Percentiles rank a stretch among this genome's conserved stretches.
Evolutionary conservation across 2,113 vertebrate genomes (phyloP).

Genomic region (Pteronura brasiliensis): DNA sequence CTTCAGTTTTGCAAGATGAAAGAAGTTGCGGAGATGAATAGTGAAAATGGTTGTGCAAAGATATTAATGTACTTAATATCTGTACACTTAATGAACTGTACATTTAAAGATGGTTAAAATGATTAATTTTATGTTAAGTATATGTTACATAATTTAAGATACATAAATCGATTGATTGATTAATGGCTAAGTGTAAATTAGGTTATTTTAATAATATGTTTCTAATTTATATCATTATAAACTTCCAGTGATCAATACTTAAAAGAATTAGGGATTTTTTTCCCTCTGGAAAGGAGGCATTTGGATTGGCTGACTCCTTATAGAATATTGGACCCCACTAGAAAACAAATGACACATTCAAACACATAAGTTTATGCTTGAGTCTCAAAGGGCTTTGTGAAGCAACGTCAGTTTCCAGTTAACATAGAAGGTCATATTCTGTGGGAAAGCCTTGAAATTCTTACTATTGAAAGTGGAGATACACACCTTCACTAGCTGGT

Average conservation of each 20-base stretch:
- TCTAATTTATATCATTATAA: background rate
- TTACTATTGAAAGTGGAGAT: background rate
- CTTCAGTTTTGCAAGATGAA: background rate
- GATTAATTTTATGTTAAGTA: background rate
- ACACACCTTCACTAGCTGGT: background rate
- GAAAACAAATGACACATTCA: background rate
- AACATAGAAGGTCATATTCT: background rate
- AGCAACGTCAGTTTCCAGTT: background rate
- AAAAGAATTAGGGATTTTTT: background rate
- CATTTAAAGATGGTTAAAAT: background rate
- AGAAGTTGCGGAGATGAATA: background rate
- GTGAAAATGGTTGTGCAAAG: background rate
- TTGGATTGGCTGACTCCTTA: background rate
- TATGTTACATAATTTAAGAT: background rate
- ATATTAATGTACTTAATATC: background rate
- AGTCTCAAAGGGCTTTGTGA: background rate
- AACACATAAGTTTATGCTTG: background rate
- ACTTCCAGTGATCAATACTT: background rate
- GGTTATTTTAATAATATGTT: background rate
- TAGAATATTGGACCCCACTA: background rate
- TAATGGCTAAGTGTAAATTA: background rate
- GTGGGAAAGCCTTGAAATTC: background rate
- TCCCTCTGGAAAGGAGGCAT: background rate
- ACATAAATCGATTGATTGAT: background rate
- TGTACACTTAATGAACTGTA: background rate